Evolutionary conservation across 2,113 vertebrate genomes (phyloP), one percentile per base, ranked within the genome.

Genomic region (Pygoscelis adeliae): DNA sequence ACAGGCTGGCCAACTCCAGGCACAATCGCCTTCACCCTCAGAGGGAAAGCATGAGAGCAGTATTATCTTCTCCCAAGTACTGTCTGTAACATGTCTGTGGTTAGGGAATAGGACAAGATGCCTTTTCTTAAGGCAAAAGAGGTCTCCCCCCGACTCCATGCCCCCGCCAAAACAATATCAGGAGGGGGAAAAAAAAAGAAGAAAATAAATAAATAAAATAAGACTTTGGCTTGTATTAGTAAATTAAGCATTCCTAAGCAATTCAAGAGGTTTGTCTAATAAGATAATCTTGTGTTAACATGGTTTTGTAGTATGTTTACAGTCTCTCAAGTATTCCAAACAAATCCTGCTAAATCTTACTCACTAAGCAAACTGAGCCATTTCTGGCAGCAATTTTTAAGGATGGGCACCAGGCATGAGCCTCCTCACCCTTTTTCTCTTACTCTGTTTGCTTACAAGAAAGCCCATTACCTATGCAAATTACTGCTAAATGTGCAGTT

Each of bases 1-100:
- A 98, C 96, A 88, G 88, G 85, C 94, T 96, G 96, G 97, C 98
- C 97, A 98, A 95, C 94, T 89, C 97, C 96, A 98, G 95, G 96
- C 97, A 97, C 96, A 91, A 97, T 79, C 59, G 90, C 97, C 93
- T 98, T 98, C 94, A 97, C 87, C 90, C 95, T 97, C 93, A 92
- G 79, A 96, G 87, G 83, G 80, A 96, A 86, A 94, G 90, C 91
- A 26, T 34, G 88, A 94, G 83, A 95, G 91, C 88, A 92, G 44
- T 90, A 90, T 97, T 94, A 94, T 86, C 92, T 96, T 63, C 89
- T 97, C 63, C 49, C 42, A 46, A 96, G 90, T 94, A 94, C 85
- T 80, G 90, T 84, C 90, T 93, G 74, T 96, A 94, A 97, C 81
- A 66, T 87, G 81, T 91, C 88, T 87, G 83, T 97, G 88, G 88